Evolutionary conservation across 2,888 invertebrate species (phyloP), one percentile per base, ranked within the genome.

Genomic region (Petrolisthes cinctipes): DNA sequence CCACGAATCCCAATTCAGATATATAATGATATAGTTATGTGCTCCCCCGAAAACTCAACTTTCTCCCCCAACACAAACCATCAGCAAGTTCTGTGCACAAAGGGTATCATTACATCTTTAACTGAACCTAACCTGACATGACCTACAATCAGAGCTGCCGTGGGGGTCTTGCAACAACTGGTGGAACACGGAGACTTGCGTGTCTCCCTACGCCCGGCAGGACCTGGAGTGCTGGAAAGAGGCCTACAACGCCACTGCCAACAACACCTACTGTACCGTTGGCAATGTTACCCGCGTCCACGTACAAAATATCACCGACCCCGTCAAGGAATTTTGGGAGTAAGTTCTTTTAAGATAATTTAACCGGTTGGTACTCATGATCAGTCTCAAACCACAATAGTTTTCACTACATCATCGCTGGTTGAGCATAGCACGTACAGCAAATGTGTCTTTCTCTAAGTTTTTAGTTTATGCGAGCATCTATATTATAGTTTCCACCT

Each of bases 321-420:
- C 99, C 0, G 99, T 99, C 61, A 97, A 98, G 93, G 99, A 99
- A 93, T 99, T 98, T 93, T 99, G 99, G 99, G 98, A 99, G 99
- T 99, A 94, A 95, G 91, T 89, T 14, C 4, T 14, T 37, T 54
- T 37, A 37, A 37, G 37, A 37, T 37, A 37, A 37, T 37, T 2
- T 37, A 37, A 37, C 37, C 37, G 0, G 37, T 37, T 37, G 37
- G 2, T 37, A 37, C 37, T 37, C 37, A 37, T 37, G 37, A 37
- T 37, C 37, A 37, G 37, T 37, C 37, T 37, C 37, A 37, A 37
- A 37, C 37, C 37, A 37, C 68, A 68, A 68, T 68, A 17, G 17
- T 68, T n/a, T 68, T 68, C 3, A 14, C 68, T 68, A 14, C 68
- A 68, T n/a, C 68, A 68, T n/a, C 68, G n/a, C 17, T 3, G 68